Base-by-base conservation (phyloP, 2,797 vertebrate species). In the Lagodon rhomboides region DNA sequence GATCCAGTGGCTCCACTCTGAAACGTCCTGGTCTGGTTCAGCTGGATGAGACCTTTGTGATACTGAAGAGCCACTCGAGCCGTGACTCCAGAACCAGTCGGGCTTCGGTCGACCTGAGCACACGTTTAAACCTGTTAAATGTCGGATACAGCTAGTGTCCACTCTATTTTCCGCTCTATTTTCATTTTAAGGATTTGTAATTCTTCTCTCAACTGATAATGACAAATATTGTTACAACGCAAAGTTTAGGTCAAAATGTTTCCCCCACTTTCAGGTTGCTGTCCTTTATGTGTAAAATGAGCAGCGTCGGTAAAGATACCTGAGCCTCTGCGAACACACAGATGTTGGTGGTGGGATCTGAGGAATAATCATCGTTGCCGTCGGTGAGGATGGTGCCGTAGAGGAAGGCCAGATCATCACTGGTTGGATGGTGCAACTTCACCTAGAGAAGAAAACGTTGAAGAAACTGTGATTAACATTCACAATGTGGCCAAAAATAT, bases 331-430 rank as follows among this genome's bases (percentile, higher is more conserved):
- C 98, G 89, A 99, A 99, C 88, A 99, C 97, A 58, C 98, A 99
- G 74, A 99, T 88, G 38, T 98, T 99, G 82, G 96, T 93, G 6
- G 97, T 98, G 74, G 97, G 94, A 41, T 97, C 96, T 49, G 95
- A 81, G 0, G 93, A 96, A 50, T 96, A 97, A 16, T 85, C 18
- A 0, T 99, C 98, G 66, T 96, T 97, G 53, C 97, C 97, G 0
- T 99, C 98, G 0, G 98, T 99, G 88, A 99, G 91, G 85, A 99
- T 98, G 59, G 98, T 99, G 62, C 98, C 98, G 0, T 99, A 99
- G 10, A 99, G 94, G 89, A 99, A 99, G 51, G 96, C 96, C 86
- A 99, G 94, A 60, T 99, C 98, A 67, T 97, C 95, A 2, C 94
- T 97, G 65, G 92, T 93, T 16, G 98, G 97, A 84, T 99, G 98